Evolutionary conservation across 2,113 vertebrate genomes (phyloP).

Genomic region (Tachysurus fulvidraco): DNA sequence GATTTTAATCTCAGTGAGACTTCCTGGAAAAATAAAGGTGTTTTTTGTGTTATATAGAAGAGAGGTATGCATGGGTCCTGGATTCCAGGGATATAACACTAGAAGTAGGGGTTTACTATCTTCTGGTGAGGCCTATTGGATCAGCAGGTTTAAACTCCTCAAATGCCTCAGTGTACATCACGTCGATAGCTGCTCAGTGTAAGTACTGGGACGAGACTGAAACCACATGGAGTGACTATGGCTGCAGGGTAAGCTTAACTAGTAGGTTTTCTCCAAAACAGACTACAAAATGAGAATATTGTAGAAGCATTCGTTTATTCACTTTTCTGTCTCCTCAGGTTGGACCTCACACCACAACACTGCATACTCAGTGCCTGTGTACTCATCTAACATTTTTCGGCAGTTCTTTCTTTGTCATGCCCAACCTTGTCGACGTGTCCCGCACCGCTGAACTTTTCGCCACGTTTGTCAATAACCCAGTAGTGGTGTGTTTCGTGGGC

Average conservation of each 20-base stretch:
- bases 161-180: conserved; percentile 74
- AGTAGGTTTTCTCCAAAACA: not conserved
- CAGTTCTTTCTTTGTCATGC: conserved; percentile 89
- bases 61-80: conserved; percentile 84
- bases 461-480: conserved; percentile 87
- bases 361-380: conserved; percentile 86
- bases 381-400: conserved; percentile 93
- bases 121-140: conserved; percentile 75
- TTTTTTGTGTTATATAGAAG: conserved; percentile 69
- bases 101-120: conserved; percentile 80
- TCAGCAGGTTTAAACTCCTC: conserved; percentile 69
- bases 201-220: conserved; percentile 85
- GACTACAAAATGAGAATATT: not conserved
- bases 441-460: conserved; percentile 84
- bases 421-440: conserved; percentile 82
- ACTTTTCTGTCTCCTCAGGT: conserved; percentile 72
- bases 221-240: conserved; percentile 80
- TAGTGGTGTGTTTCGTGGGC: conserved; percentile 87
- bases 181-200: conserved; percentile 83
- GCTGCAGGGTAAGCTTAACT: conserved; percentile 80
- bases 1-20: too few species aligned
- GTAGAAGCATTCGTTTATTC: not conserved
- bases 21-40: too few species aligned
- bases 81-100: conserved; percentile 75
- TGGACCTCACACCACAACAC: conserved; percentile 78